phyloP scores from a whole-genome alignment of 2,797 vertebrate species.

The Crocodylus rhombifer region DNA sequence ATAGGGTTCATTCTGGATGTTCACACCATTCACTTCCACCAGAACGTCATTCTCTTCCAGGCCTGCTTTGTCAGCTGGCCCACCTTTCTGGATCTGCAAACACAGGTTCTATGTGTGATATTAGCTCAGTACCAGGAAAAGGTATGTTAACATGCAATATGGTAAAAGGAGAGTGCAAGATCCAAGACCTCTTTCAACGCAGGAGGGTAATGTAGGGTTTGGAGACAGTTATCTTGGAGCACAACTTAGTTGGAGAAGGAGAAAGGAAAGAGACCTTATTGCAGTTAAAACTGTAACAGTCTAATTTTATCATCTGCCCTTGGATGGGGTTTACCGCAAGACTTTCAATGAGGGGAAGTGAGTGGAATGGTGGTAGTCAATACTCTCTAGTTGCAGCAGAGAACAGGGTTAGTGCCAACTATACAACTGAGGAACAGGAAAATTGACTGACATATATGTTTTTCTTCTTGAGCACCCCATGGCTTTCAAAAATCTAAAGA shows the following conservation, averaged over 20 bases:
- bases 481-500: background rate
- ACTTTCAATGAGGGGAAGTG: background rate
- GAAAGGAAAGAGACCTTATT: background rate
- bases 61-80: constrained; percentile 86
- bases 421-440: background rate
- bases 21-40: constrained; percentile 90
- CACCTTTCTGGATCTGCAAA: constrained; percentile 86
- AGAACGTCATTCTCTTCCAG: constrained; percentile 88
- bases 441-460: background rate
- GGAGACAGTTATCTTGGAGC: background rate
- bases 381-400: background rate
- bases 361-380: background rate
- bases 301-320: background rate
- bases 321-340: background rate
- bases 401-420: background rate
- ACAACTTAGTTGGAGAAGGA: background rate
- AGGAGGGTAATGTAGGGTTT: background rate
- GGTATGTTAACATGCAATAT: background rate
- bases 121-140: background rate
- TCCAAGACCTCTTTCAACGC: background rate
- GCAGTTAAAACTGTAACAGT: background rate
- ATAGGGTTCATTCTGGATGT: constrained; percentile 84
- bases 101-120: background rate
- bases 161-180: background rate
- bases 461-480: background rate